phyloP scores from a whole-genome alignment of 2,797 vertebrate genomes.

The Sebastes ruberrimus region DNA sequence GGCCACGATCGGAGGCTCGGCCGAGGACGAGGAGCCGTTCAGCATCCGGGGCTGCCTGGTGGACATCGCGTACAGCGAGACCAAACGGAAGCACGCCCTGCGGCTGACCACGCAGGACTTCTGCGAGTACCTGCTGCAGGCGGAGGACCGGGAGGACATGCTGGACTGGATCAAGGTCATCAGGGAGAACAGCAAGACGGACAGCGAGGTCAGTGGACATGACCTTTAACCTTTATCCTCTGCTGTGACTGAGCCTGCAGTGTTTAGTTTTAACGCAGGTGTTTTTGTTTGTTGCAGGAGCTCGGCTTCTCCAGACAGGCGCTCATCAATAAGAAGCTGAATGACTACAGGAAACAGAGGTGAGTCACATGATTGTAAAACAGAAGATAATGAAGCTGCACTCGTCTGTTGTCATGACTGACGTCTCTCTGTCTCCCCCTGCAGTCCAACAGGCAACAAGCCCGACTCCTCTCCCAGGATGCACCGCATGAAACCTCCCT shows the following conservation, averaged over 20 bases:
- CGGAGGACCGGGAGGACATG: slow-evolving; percentile 98
- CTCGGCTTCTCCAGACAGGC: slow-evolving; percentile 93
- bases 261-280: background rate
- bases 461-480: slow-evolving; percentile 93
- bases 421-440: slow-evolving; percentile 55
- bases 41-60: slow-evolving; percentile 96
- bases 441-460: slow-evolving; percentile 89
- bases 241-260: background rate
- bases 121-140: slow-evolving; percentile 99
- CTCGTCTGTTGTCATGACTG: background rate
- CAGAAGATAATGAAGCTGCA: background rate
- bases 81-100: slow-evolving; percentile 95
- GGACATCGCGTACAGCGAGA: slow-evolving; percentile 99
- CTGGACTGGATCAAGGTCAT: slow-evolving; percentile 97
- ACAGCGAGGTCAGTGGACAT: slow-evolving; percentile 90
- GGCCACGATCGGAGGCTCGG: slow-evolving; percentile 81
- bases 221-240: background rate
- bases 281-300: slow-evolving; percentile 82
- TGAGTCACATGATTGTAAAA: slow-evolving; percentile 31
- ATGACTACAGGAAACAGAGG: slow-evolving; percentile 98
- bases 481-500: slow-evolving; percentile 88
- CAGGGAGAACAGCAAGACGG: slow-evolving; percentile 94
- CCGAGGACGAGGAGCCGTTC: slow-evolving; percentile 94
- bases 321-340: slow-evolving; percentile 97
- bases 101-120: slow-evolving; percentile 98